Conservation (phyloP, 2,797 vertebrate genomes). For the Chelidonichthys spinosus region DNA sequence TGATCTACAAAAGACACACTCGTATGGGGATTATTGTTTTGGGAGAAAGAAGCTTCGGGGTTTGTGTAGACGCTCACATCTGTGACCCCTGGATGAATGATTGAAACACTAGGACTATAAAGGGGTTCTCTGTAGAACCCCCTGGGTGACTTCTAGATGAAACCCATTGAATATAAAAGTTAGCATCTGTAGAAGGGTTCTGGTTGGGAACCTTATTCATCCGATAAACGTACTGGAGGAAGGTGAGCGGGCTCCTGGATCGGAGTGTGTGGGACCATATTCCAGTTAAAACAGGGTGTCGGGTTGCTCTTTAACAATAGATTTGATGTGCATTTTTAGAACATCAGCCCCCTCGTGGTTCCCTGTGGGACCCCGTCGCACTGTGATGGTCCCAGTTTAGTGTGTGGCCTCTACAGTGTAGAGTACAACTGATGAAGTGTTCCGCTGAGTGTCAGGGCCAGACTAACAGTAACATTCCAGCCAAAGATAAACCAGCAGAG, state of each 20-base stretch:
- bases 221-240: neutral
- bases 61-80: too few species aligned
- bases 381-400: conserved; percentile 4
- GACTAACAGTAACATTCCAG: conserved; percentile 55
- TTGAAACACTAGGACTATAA: too few species aligned
- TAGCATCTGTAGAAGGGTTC: too few species aligned
- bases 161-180: too few species aligned
- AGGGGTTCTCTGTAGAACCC: too few species aligned
- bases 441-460: conserved; percentile 38
- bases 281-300: neutral
- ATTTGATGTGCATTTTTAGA: conserved; percentile 1
- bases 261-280: neutral
- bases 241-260: neutral
- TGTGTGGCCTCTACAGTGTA: conserved; percentile 4
- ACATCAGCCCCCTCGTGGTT: neutral
- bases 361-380: too few species aligned
- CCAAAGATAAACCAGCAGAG: conserved; percentile 48
- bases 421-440: conserved; percentile 38
- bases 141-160: too few species aligned
- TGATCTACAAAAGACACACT: too few species aligned
- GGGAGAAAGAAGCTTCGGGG: too few species aligned
- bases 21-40: too few species aligned
- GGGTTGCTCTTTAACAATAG: neutral
- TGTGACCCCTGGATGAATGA: too few species aligned
- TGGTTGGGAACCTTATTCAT: too few species aligned